A percentile compares a stretch with the other conserved stretches of the same genome.
Evolutionary conservation across 2,888 invertebrate species (phyloP).

Genomic region (Tinea semifulvella): DNA sequence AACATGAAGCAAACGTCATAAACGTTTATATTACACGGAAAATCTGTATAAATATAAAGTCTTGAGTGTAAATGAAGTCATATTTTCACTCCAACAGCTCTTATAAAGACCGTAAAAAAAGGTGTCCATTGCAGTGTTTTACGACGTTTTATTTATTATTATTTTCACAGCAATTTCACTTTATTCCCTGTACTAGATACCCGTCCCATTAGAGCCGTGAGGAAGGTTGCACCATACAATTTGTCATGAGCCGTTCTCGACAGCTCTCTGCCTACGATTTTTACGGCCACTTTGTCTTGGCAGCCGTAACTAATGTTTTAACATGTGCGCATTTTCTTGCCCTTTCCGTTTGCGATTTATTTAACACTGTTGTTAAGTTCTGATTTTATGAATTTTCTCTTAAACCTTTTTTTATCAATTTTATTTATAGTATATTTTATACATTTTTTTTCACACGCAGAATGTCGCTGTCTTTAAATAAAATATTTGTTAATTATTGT

Average conservation of each 20-base stretch:
- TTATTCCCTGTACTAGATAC: constrained; percentile 20
- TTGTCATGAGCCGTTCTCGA: constrained; percentile 25
- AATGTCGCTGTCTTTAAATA: too few relatives aligned
- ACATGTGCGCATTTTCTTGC: constrained; percentile 11
- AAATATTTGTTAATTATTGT: too few relatives aligned
- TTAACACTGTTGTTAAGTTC: neutral
- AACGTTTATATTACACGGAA: too few relatives aligned
- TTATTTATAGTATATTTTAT: too few relatives aligned
- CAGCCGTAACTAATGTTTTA: constrained; percentile 14
- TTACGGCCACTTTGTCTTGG: constrained; percentile 34
- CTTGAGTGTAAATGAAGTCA: too few relatives aligned
- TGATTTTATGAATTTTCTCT: constrained; percentile 3
- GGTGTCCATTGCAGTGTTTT: too few relatives aligned
- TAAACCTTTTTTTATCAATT: too few relatives aligned
- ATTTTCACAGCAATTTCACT: constrained; percentile 13
- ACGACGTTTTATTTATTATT: constrained; percentile 11
- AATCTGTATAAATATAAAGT: too few relatives aligned
- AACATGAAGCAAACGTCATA: too few relatives aligned
- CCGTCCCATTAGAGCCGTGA: constrained; percentile 22
- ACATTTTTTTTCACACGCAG: too few relatives aligned
- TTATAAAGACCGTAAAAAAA: too few relatives aligned
- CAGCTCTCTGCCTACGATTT: constrained; percentile 32
- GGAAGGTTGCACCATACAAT: constrained; percentile 24
- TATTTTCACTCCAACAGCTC: too few relatives aligned
- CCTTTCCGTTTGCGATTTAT: constrained; percentile 9